These are phyloP conservation scores for Ectropis grisescens DNA, from an alignment of 1,140 invertebrate genomes.

Conservation along the genomic window DNA sequence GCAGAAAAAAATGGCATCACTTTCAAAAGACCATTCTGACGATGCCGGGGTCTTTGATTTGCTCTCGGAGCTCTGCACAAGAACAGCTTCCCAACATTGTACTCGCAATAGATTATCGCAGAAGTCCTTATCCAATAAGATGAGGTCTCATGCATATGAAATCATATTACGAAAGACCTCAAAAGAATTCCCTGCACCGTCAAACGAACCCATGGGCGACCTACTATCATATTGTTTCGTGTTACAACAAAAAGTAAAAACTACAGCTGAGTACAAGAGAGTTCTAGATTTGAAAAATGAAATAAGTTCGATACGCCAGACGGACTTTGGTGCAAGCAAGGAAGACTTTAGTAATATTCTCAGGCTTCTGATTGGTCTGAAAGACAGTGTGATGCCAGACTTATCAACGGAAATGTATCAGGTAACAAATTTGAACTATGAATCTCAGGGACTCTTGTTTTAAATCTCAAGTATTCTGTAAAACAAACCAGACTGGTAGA, in stretches of 20 bases:
- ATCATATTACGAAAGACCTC: slow-evolving; percentile 44
- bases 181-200: slow-evolving; percentile 14
- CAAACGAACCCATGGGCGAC: slow-evolving; percentile 31
- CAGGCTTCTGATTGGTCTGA: slow-evolving; percentile 30
- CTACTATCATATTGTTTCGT: slow-evolving; percentile 46
- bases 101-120: slow-evolving; percentile 31
- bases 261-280: slow-evolving; percentile 45
- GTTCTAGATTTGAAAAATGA: slow-evolving; percentile 34
- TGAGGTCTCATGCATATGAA: slow-evolving; percentile 49
- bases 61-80: slow-evolving; percentile 41
- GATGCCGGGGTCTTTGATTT: slow-evolving; percentile 44
- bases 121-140: slow-evolving; percentile 29
- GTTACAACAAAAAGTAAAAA: slow-evolving; percentile 32
- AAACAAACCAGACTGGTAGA: too few species aligned
- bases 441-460: too few species aligned
- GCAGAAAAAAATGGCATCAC: too few species aligned
- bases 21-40: slow-evolving; percentile 1
- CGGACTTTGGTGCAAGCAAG: slow-evolving; percentile 29
- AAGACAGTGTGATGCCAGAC: slow-evolving; percentile 31
- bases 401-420: slow-evolving; percentile 37
- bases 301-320: slow-evolving; percentile 24
- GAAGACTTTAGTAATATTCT: slow-evolving; percentile 30
- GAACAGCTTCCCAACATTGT: slow-evolving; percentile 37
- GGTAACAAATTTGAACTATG: too few species aligned
- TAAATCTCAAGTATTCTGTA: too few species aligned